A percentile compares a stretch with the other conserved stretches of the same genome.
phyloP scores from a whole-genome alignment of 2,113 vertebrate species.

The Melanotaenia duboulayi region DNA sequence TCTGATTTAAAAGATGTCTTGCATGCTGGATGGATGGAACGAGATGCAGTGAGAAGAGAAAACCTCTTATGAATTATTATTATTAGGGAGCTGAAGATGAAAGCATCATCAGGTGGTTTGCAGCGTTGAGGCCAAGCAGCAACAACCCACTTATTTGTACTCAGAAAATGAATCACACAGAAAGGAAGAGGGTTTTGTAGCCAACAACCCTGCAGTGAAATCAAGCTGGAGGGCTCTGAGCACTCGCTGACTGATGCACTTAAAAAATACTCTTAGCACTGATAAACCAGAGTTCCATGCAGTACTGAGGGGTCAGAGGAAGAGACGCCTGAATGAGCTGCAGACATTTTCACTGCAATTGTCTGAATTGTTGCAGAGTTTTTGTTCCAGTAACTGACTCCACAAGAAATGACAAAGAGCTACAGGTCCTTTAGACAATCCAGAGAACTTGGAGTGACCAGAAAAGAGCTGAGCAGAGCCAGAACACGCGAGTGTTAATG shows the following conservation, averaged over 20 bases:
- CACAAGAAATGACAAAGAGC: slow-evolving; percentile 38
- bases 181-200: slow-evolving; percentile 23
- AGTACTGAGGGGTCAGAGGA: slow-evolving; percentile 44
- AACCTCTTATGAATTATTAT: slow-evolving; percentile 46
- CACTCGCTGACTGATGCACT: slow-evolving; percentile 53
- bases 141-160: slow-evolving; percentile 44
- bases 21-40: slow-evolving; percentile 1
- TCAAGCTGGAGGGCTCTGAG: slow-evolving; percentile 45
- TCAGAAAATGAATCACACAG: slow-evolving; percentile 25
- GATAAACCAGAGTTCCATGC: slow-evolving; percentile 32
- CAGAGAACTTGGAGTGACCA: slow-evolving; percentile 30
- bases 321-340: slow-evolving; percentile 31
- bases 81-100: slow-evolving; percentile 30
- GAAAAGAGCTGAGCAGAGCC: slow-evolving; percentile 23
- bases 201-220: slow-evolving; percentile 52
- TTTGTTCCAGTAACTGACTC: slow-evolving; percentile 42
- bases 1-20: not conserved
- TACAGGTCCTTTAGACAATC: slow-evolving; percentile 46
- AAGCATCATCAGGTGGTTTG: slow-evolving; percentile 46
- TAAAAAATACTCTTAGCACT: slow-evolving; percentile 36
- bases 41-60: slow-evolving; percentile 7
- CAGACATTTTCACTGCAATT: slow-evolving; percentile 43
- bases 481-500: too few relatives aligned
- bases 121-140: slow-evolving; percentile 26
- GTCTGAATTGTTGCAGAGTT: slow-evolving; percentile 52